Base-by-base conservation (phyloP, 2,888 invertebrate species). In the Aradus depressus region DNA sequence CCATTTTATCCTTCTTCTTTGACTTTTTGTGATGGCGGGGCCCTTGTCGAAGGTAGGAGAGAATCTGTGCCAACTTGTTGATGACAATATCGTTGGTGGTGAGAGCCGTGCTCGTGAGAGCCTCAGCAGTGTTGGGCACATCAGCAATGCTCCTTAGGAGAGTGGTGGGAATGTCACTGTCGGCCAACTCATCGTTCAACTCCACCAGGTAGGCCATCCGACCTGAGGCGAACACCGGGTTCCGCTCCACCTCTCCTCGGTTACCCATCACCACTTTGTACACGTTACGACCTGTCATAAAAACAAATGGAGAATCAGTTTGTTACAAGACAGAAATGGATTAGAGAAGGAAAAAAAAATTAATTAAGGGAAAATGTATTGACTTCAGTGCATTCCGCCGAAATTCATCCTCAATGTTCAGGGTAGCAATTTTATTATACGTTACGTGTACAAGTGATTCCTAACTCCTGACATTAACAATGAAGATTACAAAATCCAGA, bases 141-240 rank as follows among this genome's bases (percentile, higher is more conserved):
- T 98, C 97, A 0, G 87, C 86, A 66, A 91, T 87, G 59, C 92
- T 93, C 47, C 96, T 75, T 25, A 96, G 86, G 32, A 93, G 69
- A 0, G 97, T 97, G 0, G 93, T 95, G 0, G 98, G 98, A 55
- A 98, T 93, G 65, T 98, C 98, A 53, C 80, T 79, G 60, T 91
- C 89, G 1, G 80, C 74, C 60, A 72, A 75, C 59, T 89, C 91
- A 58, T 87, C 87, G 47, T 91, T 91, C 61, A 98, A 70, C 62
- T 98, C 97, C 31, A 97, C 91, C 0, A 96, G 86, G 66, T 98
- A 98, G 0, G 98, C 98, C 96, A 97, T 98, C 35, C 98, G 79
- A 0, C 95, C 91, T 0, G 95, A 87, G 1, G 85, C 81, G 70
- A 97, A 98, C 52, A 95, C 68, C 62, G 97, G 97, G 66, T 91